phyloP scores from a whole-genome alignment of 1,140 invertebrate genomes.

The Linepithema humile region DNA sequence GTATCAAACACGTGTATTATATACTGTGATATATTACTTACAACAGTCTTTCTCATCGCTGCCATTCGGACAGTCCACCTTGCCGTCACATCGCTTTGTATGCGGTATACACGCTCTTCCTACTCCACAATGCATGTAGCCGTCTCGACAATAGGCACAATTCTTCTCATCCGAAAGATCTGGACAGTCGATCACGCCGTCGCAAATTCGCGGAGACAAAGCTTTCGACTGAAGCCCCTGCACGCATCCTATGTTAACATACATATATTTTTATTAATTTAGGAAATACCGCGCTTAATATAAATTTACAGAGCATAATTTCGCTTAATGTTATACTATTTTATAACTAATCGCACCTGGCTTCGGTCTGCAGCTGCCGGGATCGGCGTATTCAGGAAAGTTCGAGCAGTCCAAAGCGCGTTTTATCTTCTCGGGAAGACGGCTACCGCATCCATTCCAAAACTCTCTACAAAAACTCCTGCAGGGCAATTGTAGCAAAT shows the following conservation, averaged over 20 bases:
- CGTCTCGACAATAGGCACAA: conserved; percentile 90
- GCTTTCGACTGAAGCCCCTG: conserved; percentile 89
- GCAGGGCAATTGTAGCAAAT: conserved; percentile 89
- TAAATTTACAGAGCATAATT: neutral
- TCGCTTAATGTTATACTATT: neutral
- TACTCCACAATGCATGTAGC: conserved; percentile 91
- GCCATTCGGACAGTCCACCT: conserved; percentile 92
- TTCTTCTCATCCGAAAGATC: conserved; percentile 92
- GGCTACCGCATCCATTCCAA: conserved; percentile 91
- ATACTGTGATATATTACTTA: conserved; percentile 85
- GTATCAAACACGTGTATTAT: no score
- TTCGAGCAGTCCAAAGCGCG: conserved; percentile 91
- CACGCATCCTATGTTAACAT: conserved; percentile 86
- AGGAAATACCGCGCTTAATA: neutral
- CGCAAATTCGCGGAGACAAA: conserved; percentile 91
- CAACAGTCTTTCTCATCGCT: conserved; percentile 94
- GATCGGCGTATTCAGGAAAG: conserved; percentile 91
- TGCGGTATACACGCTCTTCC: conserved; percentile 90
- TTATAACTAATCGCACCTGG: conserved; percentile 85
- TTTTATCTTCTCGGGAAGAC: conserved; percentile 89
- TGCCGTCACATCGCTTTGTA: conserved; percentile 91
- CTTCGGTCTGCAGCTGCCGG: conserved; percentile 90
- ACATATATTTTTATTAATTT: neutral
- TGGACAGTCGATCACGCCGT: conserved; percentile 93
- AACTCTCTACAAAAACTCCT: conserved; percentile 94